phyloP scores from a whole-genome alignment of 2,888 invertebrate species.

The Gortyna flavago region DNA sequence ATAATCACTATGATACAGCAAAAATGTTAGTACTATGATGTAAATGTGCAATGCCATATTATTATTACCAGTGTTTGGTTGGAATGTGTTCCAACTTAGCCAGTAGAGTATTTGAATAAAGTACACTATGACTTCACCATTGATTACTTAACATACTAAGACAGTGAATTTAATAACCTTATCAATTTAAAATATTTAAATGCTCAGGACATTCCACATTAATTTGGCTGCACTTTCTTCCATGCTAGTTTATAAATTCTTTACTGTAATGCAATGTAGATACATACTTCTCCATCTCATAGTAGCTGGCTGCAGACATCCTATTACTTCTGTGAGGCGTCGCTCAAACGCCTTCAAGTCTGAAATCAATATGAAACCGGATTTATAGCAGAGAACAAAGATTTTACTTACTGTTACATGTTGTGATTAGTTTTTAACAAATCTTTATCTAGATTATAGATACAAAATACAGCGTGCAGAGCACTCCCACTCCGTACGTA shows the following conservation, averaged over 20 bases:
- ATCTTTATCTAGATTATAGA: neutral
- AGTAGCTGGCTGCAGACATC: slow-evolving; percentile 98
- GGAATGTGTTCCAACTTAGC: neutral
- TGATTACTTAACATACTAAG: neutral
- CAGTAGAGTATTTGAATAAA: neutral
- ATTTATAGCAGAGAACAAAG: neutral
- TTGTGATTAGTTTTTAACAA: too few relatives aligned
- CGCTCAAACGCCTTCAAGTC: slow-evolving; percentile 99
- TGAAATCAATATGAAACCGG: slow-evolving; percentile 74
- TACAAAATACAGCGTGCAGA: neutral
- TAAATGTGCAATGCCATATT: neutral
- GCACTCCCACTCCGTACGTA: neutral
- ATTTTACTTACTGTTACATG: neutral
- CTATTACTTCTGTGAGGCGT: slow-evolving; percentile 98
- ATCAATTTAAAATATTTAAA: slow-evolving; percentile 1
- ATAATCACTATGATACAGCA: neutral
- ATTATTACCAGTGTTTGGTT: neutral
- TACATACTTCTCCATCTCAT: slow-evolving; percentile 98
- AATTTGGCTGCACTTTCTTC: neutral
- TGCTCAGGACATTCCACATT: neutral
- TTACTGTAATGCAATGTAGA: neutral
- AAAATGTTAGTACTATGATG: slow-evolving; percentile 1
- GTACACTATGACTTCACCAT: neutral
- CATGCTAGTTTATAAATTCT: neutral
- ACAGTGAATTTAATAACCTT: slow-evolving; percentile 2